A percentile compares a stretch with the other conserved stretches of the same genome.
phyloP scores from a whole-genome alignment of 2,113 vertebrate genomes.

The Stigmatopora argus region DNA sequence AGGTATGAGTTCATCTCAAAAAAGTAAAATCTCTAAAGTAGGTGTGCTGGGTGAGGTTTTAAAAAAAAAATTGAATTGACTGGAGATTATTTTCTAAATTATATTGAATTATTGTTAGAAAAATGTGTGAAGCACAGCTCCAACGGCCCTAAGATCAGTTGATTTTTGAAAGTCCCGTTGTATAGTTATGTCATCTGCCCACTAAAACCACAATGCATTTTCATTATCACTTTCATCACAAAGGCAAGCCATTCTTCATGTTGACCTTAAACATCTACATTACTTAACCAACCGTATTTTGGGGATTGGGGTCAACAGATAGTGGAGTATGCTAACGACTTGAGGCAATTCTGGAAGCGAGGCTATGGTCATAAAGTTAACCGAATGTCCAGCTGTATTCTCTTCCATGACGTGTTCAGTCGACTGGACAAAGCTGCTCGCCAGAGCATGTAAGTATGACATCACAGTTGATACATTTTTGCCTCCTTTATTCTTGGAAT shows the following conservation, averaged over 20 bases:
- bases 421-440: conserved; percentile 75
- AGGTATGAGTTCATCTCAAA: too few relatives aligned
- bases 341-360: conserved; percentile 96
- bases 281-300: background rate
- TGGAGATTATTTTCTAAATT: too few relatives aligned
- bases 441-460: conserved; percentile 73
- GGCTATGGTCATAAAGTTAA: conserved; percentile 88
- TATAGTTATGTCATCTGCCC: background rate
- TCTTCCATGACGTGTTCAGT: conserved; percentile 87
- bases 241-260: background rate
- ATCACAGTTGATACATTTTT: background rate
- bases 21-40: too few relatives aligned
- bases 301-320: conserved; percentile 65
- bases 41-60: too few relatives aligned
- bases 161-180: background rate
- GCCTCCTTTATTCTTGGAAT: background rate
- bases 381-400: conserved; percentile 84
- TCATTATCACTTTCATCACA: background rate
- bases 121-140: too few relatives aligned
- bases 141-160: too few relatives aligned
- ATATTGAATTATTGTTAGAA: too few relatives aligned
- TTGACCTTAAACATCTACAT: conserved; percentile 1
- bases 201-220: conserved; percentile 1
- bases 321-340: conserved; percentile 86
- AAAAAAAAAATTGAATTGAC: too few relatives aligned